Conservation (phyloP, 2,797 vertebrate species). For the Gouania willdenowi region DNA sequence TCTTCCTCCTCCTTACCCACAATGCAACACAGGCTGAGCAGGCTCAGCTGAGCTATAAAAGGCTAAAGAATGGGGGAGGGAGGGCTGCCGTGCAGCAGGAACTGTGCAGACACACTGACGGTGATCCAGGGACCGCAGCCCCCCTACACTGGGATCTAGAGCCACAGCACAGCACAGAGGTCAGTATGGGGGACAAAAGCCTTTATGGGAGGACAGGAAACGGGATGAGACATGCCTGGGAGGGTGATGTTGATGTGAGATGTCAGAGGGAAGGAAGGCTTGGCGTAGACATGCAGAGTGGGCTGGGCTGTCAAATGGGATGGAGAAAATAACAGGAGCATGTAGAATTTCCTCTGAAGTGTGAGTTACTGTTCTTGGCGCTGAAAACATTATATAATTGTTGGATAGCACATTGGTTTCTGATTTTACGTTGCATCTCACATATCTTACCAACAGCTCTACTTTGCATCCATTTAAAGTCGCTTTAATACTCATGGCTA, state of each 20-base stretch:
- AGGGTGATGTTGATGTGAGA: slow-evolving; percentile 22
- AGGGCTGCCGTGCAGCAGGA: slow-evolving; percentile 72
- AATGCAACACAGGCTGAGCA: slow-evolving; percentile 64
- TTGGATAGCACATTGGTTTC: too few species aligned
- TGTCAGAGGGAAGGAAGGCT: slow-evolving; percentile 17
- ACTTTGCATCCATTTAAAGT: slow-evolving; percentile 20
- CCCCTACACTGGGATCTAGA: slow-evolving; percentile 63
- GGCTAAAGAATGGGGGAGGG: slow-evolving; percentile 57
- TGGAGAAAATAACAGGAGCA: slow-evolving; percentile 15
- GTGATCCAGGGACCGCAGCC: slow-evolving; percentile 64
- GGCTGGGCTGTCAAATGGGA: slow-evolving; percentile 34
- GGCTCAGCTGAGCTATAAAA: slow-evolving; percentile 77
- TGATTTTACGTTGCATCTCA: too few species aligned
- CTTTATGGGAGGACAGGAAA: slow-evolving; percentile 29
- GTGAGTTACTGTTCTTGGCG: too few species aligned
- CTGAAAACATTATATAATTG: too few species aligned
- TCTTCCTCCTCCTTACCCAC: slow-evolving; percentile 57
- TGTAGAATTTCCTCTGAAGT: too few species aligned
- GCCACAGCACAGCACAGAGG: slow-evolving; percentile 65
- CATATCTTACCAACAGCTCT: too few species aligned
- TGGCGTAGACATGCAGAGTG: slow-evolving; percentile 24
- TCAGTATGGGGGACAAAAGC: slow-evolving; percentile 74
- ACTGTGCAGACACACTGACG: slow-evolving; percentile 60
- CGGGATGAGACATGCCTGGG: slow-evolving; percentile 8
- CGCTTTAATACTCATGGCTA: too few species aligned